Conservation (phyloP, 2,888 invertebrate genomes). For the Tubiluchus corallicola region DNA sequence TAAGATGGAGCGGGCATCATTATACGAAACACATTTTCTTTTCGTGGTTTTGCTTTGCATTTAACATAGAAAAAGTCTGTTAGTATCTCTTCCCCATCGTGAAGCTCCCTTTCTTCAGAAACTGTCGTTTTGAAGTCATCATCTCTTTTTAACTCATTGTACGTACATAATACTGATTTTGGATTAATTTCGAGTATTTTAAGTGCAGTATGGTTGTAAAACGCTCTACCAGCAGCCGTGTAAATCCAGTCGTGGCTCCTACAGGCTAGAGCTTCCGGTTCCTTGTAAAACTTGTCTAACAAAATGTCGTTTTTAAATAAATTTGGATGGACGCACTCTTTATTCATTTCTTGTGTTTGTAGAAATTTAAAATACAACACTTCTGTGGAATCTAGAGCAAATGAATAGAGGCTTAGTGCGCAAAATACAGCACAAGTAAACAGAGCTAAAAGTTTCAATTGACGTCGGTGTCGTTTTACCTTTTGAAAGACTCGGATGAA, state of each 20-base stretch:
- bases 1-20: neutral
- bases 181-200: neutral
- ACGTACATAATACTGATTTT: neutral
- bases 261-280: neutral
- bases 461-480: too few species aligned
- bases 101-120: neutral
- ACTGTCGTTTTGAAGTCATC: neutral
- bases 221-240: neutral
- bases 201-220: neutral
- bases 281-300: neutral
- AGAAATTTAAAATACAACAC: too few species aligned
- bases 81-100: neutral
- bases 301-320: neutral
- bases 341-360: too few species aligned
- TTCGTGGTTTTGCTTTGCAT: neutral
- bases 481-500: too few species aligned
- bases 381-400: too few species aligned
- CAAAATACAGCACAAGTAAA: too few species aligned
- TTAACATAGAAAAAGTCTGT: neutral
- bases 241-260: neutral
- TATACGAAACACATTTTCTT: neutral
- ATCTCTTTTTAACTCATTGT: neutral
- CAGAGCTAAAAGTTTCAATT: too few species aligned
- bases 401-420: too few species aligned
- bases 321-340: slow-evolving; percentile 1